Evolutionary conservation across 2,888 invertebrate species (phyloP), one percentile per base, ranked within the genome.

Genomic region (Acleris holmiana): DNA sequence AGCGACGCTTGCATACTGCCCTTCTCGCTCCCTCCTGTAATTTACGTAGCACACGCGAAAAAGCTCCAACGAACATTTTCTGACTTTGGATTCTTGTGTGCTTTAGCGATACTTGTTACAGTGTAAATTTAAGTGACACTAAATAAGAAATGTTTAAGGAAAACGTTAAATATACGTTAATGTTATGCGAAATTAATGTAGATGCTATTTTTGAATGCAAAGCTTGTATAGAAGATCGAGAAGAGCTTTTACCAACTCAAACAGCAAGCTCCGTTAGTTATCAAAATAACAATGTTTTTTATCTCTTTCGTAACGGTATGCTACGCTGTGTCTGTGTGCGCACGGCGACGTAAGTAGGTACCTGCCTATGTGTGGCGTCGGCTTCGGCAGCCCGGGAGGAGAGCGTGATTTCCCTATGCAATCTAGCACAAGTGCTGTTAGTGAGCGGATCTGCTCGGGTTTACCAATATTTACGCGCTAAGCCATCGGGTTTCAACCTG

Each of bases 11-110:
- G 69, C 68, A 83, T 85, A 82, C 71, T 71, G 78, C 80, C 71
- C 62, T 50, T 88, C 90, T 88, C 90, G 72, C 82, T 91, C 88
- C 72, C 64, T 74, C 83, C 73, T 80, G 84, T 88, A 88, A 89
- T 88, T 86, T 88, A 79, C 77, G 80, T 79, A 88, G 88, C 73
- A 79, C 72, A 86, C 67, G 74, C 66, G 54, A 75, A 77, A 82
- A 76, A 69, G 56, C 68, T 61, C 74, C 80, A 88, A 73, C 71
- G 70, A 66, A 66, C 65, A 49, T 44, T 63, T 61, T 53, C 17
- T 55, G 49, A 53, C 60, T 67, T 68, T 54, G 58, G 48, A 53
- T 58, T 64, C 41, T 44, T 54, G 64, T 54, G 54, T 59, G 53
- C 17, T 64, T 29, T 19, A 51, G 15, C 41, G 41, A 41, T 29